phyloP scores from a whole-genome alignment of 2,797 vertebrate species.

The Phrynocephalus forsythii region DNA sequence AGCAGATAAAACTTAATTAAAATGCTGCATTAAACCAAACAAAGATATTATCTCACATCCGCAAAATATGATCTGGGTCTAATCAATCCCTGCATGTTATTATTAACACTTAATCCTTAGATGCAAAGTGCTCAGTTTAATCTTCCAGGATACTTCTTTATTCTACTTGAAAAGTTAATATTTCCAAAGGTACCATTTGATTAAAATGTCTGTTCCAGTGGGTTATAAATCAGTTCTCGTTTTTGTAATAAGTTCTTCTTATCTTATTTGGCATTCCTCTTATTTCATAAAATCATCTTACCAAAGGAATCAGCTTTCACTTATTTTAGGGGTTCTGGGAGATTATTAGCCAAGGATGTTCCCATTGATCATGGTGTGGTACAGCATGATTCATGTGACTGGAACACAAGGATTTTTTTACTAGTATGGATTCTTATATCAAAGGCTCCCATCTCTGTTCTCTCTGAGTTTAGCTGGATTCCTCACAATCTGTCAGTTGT shows the following conservation, averaged over 20 bases:
- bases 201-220: constrained; percentile 16
- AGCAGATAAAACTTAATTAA: neutral
- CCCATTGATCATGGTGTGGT: neutral
- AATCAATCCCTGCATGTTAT: neutral
- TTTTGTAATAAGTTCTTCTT: neutral
- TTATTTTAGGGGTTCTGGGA: neutral
- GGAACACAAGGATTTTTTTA: neutral
- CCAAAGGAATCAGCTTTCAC: neutral
- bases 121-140: constrained; percentile 11
- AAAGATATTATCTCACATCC: neutral
- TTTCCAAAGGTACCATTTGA: constrained; percentile 22
- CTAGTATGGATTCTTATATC: neutral
- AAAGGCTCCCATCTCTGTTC: neutral
- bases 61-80: neutral
- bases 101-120: constrained; percentile 11
- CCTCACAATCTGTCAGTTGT: neutral
- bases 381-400: neutral
- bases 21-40: neutral
- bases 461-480: neutral
- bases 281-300: neutral
- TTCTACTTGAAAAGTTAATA: constrained; percentile 12
- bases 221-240: constrained; percentile 6
- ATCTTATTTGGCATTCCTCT: neutral
- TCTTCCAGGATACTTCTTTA: neutral
- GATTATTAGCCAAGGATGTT: neutral